Percentiles rank a stretch among this genome's conserved stretches.
phyloP scores from a whole-genome alignment of 2,113 vertebrate genomes.

The Sturnira hondurensis region DNA sequence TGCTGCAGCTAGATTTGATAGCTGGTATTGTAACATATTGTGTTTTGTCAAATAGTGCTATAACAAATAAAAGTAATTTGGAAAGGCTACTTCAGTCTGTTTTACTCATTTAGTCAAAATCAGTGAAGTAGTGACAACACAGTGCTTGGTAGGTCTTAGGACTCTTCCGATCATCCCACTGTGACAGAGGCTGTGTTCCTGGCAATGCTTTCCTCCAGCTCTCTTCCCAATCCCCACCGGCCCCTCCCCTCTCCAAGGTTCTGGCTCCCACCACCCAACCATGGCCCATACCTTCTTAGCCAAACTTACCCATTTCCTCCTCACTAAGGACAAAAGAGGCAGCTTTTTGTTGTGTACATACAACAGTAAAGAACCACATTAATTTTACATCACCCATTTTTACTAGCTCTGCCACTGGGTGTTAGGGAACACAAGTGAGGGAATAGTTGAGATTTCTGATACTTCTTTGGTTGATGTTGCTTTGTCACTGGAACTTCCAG shows the following conservation, averaged over 20 bases:
- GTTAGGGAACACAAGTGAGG: neutral
- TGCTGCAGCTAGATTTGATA: neutral
- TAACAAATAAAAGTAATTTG: neutral
- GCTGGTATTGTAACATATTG: neutral
- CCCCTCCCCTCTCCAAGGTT: neutral
- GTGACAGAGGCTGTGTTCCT: neutral
- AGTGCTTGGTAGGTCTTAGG: neutral
- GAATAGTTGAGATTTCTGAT: neutral
- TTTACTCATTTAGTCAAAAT: neutral
- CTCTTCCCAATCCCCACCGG: neutral
- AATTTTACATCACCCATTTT: neutral
- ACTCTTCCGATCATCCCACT: neutral
- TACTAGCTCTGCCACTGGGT: neutral
- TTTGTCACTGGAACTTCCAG: neutral
- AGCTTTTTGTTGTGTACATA: neutral
- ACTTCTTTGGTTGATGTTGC: neutral
- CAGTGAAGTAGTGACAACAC: neutral
- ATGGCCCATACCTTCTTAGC: neutral
- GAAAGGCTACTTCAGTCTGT: neutral
- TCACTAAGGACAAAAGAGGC: neutral
- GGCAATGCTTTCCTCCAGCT: neutral
- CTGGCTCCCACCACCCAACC: neutral
- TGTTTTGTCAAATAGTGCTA: neutral
- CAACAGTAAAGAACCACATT: neutral
- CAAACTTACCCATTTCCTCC: neutral